A percentile compares a stretch with the other conserved stretches of the same genome.
phyloP scores from a whole-genome alignment of 92 coral and sea anemone genomes.

The Anthopleura xanthogrammica region DNA sequence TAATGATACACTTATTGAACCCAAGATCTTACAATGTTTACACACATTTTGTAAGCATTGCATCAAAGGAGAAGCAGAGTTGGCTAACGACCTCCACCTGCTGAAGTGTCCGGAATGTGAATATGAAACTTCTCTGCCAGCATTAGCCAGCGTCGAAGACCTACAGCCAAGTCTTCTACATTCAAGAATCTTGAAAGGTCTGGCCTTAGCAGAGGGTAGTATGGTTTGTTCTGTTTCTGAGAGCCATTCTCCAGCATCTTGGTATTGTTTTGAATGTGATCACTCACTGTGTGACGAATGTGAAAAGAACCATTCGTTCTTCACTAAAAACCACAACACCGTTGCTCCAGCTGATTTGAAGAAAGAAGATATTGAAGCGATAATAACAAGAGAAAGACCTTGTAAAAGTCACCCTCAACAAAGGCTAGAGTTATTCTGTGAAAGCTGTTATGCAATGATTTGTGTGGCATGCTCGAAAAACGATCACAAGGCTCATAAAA shows the following conservation, averaged over 20 bases:
- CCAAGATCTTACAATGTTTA: background rate
- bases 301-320: background rate
- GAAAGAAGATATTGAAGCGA: background rate
- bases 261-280: conserved; percentile 8
- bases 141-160: background rate
- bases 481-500: background rate
- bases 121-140: background rate
- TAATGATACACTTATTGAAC: background rate
- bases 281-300: conserved; percentile 2
- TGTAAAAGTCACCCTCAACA: background rate
- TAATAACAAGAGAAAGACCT: background rate
- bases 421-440: background rate
- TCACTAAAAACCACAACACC: background rate
- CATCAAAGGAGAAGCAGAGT: background rate
- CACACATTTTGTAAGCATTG: background rate
- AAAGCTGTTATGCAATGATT: background rate
- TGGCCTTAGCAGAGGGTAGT: background rate
- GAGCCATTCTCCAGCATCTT: conserved; percentile 7
- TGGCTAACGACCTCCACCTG: background rate
- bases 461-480: background rate
- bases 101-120: background rate
- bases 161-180: background rate
- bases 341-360: background rate
- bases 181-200: background rate
- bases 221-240: conserved; percentile 6